Conservation (phyloP, 2,113 vertebrate genomes). For the Alligator sinensis region DNA sequence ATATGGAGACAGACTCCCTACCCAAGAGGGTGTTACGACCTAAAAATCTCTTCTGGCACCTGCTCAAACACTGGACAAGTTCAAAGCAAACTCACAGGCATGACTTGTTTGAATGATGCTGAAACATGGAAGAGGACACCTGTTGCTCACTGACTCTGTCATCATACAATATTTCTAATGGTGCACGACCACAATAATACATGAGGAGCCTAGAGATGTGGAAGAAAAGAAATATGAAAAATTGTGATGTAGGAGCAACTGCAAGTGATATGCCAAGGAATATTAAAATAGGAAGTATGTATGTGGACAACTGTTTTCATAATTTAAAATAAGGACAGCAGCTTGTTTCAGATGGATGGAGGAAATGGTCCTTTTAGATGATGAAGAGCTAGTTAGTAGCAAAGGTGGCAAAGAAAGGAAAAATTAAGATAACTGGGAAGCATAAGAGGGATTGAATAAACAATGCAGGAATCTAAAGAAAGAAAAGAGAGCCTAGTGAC, state of each 20-base stretch:
- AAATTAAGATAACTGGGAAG: conserved; percentile 48
- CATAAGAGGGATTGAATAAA: conserved; percentile 11
- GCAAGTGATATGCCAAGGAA: background rate
- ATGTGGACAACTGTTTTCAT: fast-evolving
- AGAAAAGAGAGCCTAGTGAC: background rate
- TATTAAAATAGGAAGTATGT: fast-evolving
- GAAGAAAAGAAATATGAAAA: background rate
- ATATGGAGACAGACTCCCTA: background rate
- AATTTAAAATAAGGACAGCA: background rate
- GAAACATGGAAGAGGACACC: background rate
- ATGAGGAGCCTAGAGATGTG: fast-evolving
- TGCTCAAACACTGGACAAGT: background rate
- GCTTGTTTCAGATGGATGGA: background rate
- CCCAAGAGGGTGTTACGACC: background rate
- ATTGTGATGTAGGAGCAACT: background rate
- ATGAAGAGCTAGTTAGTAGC: conserved; percentile 30
- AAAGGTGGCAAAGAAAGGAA: background rate
- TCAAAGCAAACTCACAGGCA: background rate
- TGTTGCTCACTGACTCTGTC: background rate
- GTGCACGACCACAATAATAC: fast-evolving
- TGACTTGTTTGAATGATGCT: background rate
- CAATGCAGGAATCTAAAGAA: background rate
- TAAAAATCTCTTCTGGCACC: background rate
- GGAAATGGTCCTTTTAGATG: background rate
- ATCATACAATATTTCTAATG: background rate